Evolutionary conservation across 2,888 invertebrate genomes (phyloP).

Genomic region (Eulithis prunata): DNA sequence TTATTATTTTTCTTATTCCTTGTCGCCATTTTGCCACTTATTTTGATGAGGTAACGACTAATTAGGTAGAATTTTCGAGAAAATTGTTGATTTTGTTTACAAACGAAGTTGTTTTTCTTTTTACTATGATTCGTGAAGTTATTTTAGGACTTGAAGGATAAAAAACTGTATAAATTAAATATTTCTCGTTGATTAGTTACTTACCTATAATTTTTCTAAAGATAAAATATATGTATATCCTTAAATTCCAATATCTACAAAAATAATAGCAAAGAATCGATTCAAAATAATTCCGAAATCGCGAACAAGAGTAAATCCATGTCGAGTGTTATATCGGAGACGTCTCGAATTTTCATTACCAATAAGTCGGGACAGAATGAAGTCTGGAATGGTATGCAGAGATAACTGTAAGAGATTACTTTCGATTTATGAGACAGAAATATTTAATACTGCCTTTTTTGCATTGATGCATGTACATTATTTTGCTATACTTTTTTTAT

Average conservation of each 20-base stretch:
- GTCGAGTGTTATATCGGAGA: slow-evolving; percentile 28
- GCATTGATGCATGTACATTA: too few relatives aligned
- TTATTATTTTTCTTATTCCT: slow-evolving; percentile 35
- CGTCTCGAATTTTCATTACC: slow-evolving; percentile 42
- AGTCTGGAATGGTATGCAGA: slow-evolving; percentile 13
- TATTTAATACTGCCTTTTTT: too few relatives aligned
- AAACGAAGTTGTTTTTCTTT: slow-evolving; percentile 3
- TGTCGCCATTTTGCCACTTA: slow-evolving; percentile 14
- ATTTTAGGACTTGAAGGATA: too few relatives aligned
- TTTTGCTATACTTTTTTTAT: too few relatives aligned
- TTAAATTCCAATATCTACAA: slow-evolving; percentile 4
- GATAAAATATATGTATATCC: background rate
- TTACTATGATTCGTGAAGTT: slow-evolving; percentile 12
- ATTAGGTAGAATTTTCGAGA: slow-evolving; percentile 13
- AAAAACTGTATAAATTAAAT: too few relatives aligned
- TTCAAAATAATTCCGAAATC: slow-evolving; percentile 27
- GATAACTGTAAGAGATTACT: slow-evolving; percentile 17
- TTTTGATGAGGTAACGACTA: slow-evolving; percentile 25
- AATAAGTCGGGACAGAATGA: slow-evolving; percentile 31
- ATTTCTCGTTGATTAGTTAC: too few relatives aligned
- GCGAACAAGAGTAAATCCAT: slow-evolving; percentile 34
- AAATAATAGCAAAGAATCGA: slow-evolving; percentile 19
- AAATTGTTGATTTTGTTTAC: slow-evolving; percentile 11
- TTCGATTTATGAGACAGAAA: background rate
- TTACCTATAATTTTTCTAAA: too few relatives aligned